Evolutionary conservation across 2,797 vertebrate species (phyloP).

Genomic region (Chiloscyllium punctatum): DNA sequence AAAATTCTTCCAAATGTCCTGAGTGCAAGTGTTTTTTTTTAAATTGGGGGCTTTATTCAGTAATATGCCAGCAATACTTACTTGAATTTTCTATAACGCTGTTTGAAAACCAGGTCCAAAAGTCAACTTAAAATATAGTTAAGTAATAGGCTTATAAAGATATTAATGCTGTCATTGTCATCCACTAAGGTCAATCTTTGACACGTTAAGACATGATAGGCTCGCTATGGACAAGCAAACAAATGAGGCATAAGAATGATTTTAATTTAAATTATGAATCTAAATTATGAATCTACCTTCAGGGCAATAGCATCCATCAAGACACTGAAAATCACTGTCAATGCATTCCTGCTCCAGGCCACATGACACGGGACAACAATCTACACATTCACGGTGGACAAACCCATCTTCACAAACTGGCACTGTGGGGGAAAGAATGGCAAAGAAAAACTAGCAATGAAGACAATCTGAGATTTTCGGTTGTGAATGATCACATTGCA

Average conservation of each 20-base stretch:
- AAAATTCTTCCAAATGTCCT: too few relatives aligned
- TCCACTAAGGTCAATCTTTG: neutral
- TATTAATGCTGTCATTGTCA: too few relatives aligned
- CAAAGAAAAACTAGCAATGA: neutral
- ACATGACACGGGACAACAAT: constrained; percentile 84
- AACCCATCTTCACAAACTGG: constrained; percentile 64
- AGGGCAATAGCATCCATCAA: constrained; percentile 92
- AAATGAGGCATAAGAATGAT: neutral
- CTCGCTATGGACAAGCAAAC: neutral
- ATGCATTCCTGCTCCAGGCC: constrained; percentile 69
- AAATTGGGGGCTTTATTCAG: too few relatives aligned
- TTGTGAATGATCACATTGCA: neutral
- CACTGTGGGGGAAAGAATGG: constrained; percentile 46
- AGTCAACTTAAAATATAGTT: neutral
- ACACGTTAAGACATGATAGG: neutral
- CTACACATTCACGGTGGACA: constrained; percentile 78
- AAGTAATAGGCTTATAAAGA: neutral
- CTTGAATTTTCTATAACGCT: neutral
- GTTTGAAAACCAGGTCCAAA: neutral
- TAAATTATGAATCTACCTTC: constrained; percentile 58
- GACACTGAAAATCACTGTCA: constrained; percentile 82
- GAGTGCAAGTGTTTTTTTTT: too few relatives aligned
- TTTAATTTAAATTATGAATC: neutral
- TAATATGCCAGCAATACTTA: neutral
- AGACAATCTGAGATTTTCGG: neutral